These are phyloP conservation scores for Pemphredon lugubris DNA, from an alignment of 2,888 invertebrate species.

Conservation along the genomic window DNA sequence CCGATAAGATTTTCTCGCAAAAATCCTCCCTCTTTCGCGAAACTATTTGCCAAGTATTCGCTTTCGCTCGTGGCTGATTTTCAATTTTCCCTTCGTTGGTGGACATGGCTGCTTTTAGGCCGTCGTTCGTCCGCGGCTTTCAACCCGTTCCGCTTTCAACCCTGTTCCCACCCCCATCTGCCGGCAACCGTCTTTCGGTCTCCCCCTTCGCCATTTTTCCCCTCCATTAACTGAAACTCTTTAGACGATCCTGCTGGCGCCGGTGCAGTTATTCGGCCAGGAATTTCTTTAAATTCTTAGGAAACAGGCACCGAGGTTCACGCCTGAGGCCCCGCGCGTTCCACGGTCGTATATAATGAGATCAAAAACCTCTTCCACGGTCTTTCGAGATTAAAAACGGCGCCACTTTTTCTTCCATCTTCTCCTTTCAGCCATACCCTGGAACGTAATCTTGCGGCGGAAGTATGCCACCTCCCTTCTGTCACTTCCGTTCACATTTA, in stretches of 20 bases:
- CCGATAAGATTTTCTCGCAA: constrained; percentile 38
- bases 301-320: constrained; percentile 43
- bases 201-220: constrained; percentile 52
- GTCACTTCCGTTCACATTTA: neutral
- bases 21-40: constrained; percentile 29
- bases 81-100: constrained; percentile 48
- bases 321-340: constrained; percentile 43
- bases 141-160: constrained; percentile 17
- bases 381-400: constrained; percentile 59
- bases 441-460: neutral
- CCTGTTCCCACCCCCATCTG: neutral
- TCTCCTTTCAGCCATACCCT: too few relatives aligned
- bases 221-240: constrained; percentile 64
- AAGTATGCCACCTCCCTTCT: too few relatives aligned
- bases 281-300: constrained; percentile 64
- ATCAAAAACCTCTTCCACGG: constrained; percentile 62
- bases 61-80: constrained; percentile 53
- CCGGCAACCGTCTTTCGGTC: neutral
- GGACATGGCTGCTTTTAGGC: constrained; percentile 28
- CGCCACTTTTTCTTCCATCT: constrained; percentile 13
- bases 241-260: constrained; percentile 47
- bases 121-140: constrained; percentile 20
- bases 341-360: constrained; percentile 62
- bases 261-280: constrained; percentile 58
- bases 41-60: constrained; percentile 55